Evolutionary conservation across 2,888 invertebrate species (phyloP).

Genomic region (Zeuzera pyrina): DNA sequence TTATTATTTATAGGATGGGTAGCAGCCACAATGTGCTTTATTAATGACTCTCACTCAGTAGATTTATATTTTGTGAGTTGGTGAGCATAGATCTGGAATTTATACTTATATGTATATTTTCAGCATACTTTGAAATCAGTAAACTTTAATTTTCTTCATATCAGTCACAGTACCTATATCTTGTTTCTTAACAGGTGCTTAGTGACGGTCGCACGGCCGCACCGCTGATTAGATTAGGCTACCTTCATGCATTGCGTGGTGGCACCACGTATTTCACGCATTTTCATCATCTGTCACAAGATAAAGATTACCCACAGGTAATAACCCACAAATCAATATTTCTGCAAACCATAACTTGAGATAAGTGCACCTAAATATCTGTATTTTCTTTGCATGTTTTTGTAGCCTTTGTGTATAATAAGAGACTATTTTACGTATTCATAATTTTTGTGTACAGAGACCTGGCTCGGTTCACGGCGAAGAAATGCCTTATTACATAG

Average conservation of each 20-base stretch:
- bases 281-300: constrained; percentile 88
- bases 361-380: too few relatives aligned
- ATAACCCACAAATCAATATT: too few relatives aligned
- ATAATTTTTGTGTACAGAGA: constrained; percentile 62
- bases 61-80: too few relatives aligned
- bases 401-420: constrained; percentile 1
- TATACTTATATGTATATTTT: too few relatives aligned
- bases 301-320: constrained; percentile 85
- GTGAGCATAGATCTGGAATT: too few relatives aligned
- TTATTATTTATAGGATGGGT: too few relatives aligned
- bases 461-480: constrained; percentile 89
- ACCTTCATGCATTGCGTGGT: constrained; percentile 84
- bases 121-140: too few relatives aligned
- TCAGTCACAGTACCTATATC: too few relatives aligned
- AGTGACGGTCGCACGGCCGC: constrained; percentile 95
- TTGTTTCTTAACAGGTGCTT: constrained; percentile 77
- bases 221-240: constrained; percentile 84
- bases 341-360: too few relatives aligned
- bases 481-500: constrained; percentile 88
- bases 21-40: too few relatives aligned
- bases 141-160: too few relatives aligned
- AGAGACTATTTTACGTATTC: background rate
- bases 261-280: constrained; percentile 91
- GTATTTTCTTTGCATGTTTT: background rate
- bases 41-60: too few relatives aligned